Base-by-base conservation (phyloP, 2,888 invertebrate genomes). In the Latrodectus hesperus region DNA sequence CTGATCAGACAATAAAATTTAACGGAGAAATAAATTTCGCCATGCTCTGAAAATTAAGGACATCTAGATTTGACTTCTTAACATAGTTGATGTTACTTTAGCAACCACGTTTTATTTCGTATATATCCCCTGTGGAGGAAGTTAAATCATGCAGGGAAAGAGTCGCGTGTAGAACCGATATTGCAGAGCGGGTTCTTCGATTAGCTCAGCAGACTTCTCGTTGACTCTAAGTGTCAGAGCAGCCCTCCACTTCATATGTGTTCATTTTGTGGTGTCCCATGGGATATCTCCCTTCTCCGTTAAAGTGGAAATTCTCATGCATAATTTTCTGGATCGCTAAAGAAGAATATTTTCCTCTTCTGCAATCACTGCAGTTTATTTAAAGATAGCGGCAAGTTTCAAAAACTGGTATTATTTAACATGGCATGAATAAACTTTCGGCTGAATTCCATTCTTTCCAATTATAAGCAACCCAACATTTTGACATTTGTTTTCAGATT, bases 241-340 rank as follows among this genome's bases (percentile, higher is more conserved):
- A 17, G 16, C 1, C 60, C 12, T 22, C n/a, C 12, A 26, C 67
- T 68, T 68, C 26, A 16, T 68, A 51, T n/a, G 22, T 74, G 55
- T 55, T 55, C 73, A 74, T 55, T 51, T 74, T 55, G 73, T 55
- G 73, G 73, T 53, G n/a, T 26, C 73, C 55, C 55, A 55, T 9
- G 73, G 53, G 73, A 74, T 53, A 51, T 17, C 49, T 38, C 38
- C 38, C 38, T 53, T 22, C 26, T 9, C 55, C 22, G 22, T 14
- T 53, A 51, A 74, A 53, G 71, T n/a, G 14, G 71, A 71, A 71
- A 71, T 53, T n/a, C 55, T 53, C 73, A 53, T 74, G 73, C 73
- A 74, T 74, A 74, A 74, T 74, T 55, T 74, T 26, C 73, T 71
- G 71, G 11, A n/a, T 49, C 49, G 68, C 38, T 51, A 49, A 49